Evolutionary conservation across 1,140 invertebrate species (phyloP).

Genomic region (Drusus annulatus): DNA sequence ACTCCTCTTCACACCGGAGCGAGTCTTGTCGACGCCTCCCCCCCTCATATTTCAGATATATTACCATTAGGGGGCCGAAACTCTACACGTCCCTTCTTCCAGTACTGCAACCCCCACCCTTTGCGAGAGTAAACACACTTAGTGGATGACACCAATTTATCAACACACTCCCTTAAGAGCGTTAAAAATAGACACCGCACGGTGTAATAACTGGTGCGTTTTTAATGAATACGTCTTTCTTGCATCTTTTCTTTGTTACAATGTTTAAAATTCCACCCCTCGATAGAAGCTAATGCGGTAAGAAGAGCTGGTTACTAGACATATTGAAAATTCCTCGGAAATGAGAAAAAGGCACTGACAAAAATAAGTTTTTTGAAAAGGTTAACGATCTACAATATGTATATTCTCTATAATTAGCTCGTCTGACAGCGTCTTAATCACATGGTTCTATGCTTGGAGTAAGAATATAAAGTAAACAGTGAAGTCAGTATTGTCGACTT

Average conservation of each 20-base stretch:
- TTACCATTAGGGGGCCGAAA: neutral
- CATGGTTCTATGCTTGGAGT: too few relatives aligned
- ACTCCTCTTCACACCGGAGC: slow-evolving; percentile 18
- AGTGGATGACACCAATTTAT: slow-evolving; percentile 19
- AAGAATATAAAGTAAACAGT: too few relatives aligned
- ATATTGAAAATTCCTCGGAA: too few relatives aligned
- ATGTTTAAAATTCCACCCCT: neutral
- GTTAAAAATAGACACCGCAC: neutral
- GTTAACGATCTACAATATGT: too few relatives aligned
- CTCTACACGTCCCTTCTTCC: neutral
- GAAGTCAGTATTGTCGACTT: too few relatives aligned
- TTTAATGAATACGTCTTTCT: neutral
- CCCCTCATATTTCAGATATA: slow-evolving; percentile 32
- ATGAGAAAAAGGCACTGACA: too few relatives aligned
- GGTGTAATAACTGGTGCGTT: neutral
- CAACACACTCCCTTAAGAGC: neutral
- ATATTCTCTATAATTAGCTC: too few relatives aligned
- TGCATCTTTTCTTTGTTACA: neutral
- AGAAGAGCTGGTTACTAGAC: too few relatives aligned
- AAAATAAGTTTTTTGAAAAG: too few relatives aligned
- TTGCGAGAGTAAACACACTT: slow-evolving; percentile 17
- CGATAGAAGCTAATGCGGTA: neutral
- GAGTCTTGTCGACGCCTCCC: slow-evolving; percentile 31
- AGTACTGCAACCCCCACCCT: neutral
- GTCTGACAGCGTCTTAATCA: too few relatives aligned